Base-by-base conservation (phyloP, 2,113 vertebrate species). In the Neomonachus schauinslandi region DNA sequence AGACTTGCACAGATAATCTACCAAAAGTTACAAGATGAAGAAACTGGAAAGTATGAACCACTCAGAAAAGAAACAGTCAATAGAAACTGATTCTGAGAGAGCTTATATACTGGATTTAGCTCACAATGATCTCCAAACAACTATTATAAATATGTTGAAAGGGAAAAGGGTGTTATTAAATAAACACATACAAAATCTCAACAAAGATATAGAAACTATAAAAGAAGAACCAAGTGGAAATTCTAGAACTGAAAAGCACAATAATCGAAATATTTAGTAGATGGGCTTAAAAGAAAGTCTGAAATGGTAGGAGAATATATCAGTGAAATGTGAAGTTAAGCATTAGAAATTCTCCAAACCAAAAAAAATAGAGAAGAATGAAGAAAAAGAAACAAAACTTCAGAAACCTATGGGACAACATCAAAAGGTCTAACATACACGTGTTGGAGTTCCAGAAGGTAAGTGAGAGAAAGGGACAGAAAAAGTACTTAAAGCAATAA, bases 91-190 rank as follows among this genome's bases (percentile, higher is more conserved):
- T 67, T 84, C 46, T 93, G 67, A 39, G 84, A 42, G 24, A 24
- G 8, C 16, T 31, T 67, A 36, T 49, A 36, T 28, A 65, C 26
- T 76, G 46, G 77, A 63, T n/a, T 67, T 57, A 76, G 21, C 24
- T 79, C 18, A 77, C 12, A 63, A 74, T 74, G 24, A 63, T 53
- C 57, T 85, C 49, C 67, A 76, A 90, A 57, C n/a, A 77, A 63
- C 46, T 57, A n/a, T 33, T 55, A 55, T 55, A 96, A 81, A 72
- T 87, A 95, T 42, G n/a, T 31, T 74, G n/a, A 46, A 87, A 92
- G 53, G 28, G 33, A 89, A 76, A 93, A 83, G 46, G 28, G 12
- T 65, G 61, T 63, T 76, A 76, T 12, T 79, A 36, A 65, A 59
- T 76, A 53, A 83, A 65, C 28, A 83, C 57, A 83, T 2, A 74